Percentiles rank a stretch among this genome's conserved stretches.
These are phyloP conservation scores for Pyrochroa serraticornis DNA, from an alignment of 2,888 invertebrate species.

Conservation along the genomic window DNA sequence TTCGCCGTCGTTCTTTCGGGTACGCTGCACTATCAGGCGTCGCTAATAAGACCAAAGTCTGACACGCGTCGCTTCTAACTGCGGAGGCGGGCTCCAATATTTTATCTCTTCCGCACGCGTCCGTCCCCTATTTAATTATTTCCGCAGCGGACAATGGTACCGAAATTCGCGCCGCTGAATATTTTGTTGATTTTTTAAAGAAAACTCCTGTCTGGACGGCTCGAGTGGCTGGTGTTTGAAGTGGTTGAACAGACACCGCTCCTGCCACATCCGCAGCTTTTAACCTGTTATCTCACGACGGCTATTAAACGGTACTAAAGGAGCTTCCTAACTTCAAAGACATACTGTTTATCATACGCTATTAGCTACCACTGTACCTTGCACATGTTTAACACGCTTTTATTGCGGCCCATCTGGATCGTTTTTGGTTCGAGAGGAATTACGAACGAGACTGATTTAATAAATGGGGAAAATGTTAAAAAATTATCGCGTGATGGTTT, in stretches of 20 bases:
- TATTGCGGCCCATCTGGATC: background rate
- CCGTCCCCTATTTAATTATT: slow-evolving; percentile 9
- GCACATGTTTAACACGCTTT: slow-evolving; percentile 27
- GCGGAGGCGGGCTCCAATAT: slow-evolving; percentile 17
- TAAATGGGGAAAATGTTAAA: slow-evolving; percentile 34
- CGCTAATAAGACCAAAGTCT: slow-evolving; percentile 19
- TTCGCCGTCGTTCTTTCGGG: slow-evolving; percentile 6
- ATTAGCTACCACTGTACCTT: slow-evolving; percentile 27
- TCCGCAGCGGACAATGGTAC: background rate
- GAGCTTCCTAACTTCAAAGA: slow-evolving; percentile 37
- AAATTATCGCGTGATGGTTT: slow-evolving; percentile 44
- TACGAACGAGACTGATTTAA: no score
- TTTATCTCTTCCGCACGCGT: slow-evolving; percentile 8
- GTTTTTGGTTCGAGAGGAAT: no score
- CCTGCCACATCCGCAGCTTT: slow-evolving; percentile 48
- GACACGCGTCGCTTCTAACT: slow-evolving; percentile 24
- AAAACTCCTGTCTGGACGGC: slow-evolving; percentile 20
- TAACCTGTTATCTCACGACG: slow-evolving; percentile 43
- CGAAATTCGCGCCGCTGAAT: slow-evolving; percentile 3
- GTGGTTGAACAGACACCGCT: slow-evolving; percentile 39
- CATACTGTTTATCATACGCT: slow-evolving; percentile 29
- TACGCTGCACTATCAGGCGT: slow-evolving; percentile 16
- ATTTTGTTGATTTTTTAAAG: background rate
- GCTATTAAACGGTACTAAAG: slow-evolving; percentile 41
- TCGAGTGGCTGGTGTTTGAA: slow-evolving; percentile 38